phyloP scores from a whole-genome alignment of 1,140 invertebrate species.

The Diachasma alloeum region DNA sequence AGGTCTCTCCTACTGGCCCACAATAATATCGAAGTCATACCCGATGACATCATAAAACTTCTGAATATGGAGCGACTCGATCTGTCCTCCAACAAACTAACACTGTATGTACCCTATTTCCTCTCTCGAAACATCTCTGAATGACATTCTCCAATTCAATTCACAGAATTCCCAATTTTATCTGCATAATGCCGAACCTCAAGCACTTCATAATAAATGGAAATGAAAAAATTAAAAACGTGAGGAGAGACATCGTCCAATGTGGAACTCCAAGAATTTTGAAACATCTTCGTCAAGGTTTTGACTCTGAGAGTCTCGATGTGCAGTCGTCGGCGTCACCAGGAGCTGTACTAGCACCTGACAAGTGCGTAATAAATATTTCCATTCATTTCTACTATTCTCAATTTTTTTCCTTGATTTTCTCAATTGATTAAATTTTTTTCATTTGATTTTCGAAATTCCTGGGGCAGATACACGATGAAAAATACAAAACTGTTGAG shows the following conservation, averaged over 20 bases:
- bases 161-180: slow-evolving; percentile 76
- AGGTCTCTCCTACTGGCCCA: slow-evolving; percentile 80
- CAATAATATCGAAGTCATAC: slow-evolving; percentile 77
- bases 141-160: slow-evolving; percentile 26
- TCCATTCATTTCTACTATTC: slow-evolving; percentile 22
- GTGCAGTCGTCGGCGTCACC: slow-evolving; percentile 37
- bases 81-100: slow-evolving; percentile 82
- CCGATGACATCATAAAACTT: slow-evolving; percentile 79
- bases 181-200: slow-evolving; percentile 81
- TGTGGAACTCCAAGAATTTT: slow-evolving; percentile 84
- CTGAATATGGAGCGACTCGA: slow-evolving; percentile 82
- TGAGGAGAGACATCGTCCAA: slow-evolving; percentile 79
- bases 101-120: slow-evolving; percentile 65
- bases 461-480: slow-evolving; percentile 71
- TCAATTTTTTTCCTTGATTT: background rate
- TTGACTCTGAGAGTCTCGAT: slow-evolving; percentile 60
- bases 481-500: slow-evolving; percentile 76
- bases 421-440: slow-evolving; percentile 10
- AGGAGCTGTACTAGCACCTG: slow-evolving; percentile 66
- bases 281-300: slow-evolving; percentile 77
- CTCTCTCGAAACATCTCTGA: background rate
- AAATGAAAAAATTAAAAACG: slow-evolving; percentile 78
- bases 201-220: slow-evolving; percentile 85
- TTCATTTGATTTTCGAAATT: background rate
- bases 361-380: slow-evolving; percentile 67